Evolutionary conservation across 2,888 invertebrate species (phyloP).

Genomic region (Agonopterix alstromeriana): DNA sequence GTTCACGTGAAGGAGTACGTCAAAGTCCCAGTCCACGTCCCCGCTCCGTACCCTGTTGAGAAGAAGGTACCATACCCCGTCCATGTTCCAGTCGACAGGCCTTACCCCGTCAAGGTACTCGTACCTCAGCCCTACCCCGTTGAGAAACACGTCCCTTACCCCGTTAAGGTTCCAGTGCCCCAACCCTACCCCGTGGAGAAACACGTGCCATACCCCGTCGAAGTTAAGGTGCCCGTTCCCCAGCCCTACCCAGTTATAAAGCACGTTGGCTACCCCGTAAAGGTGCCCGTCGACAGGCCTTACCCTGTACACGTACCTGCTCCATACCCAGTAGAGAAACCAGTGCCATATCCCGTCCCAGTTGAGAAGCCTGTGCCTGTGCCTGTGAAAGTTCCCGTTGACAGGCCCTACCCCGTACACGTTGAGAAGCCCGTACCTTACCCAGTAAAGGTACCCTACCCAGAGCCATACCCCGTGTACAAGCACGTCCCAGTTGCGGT

Average conservation of each 20-base stretch:
- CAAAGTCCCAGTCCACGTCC: constrained; percentile 86
- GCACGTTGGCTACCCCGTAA: constrained; percentile 80
- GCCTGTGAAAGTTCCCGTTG: constrained; percentile 79
- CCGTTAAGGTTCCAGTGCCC: constrained; percentile 85
- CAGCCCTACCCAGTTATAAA: constrained; percentile 84
- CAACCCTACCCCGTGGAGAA: constrained; percentile 87
- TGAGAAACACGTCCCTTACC: constrained; percentile 84
- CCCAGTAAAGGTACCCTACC: constrained; percentile 76
- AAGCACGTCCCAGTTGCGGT: constrained; percentile 80
- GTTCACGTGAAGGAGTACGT: constrained; percentile 87
- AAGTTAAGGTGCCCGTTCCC: constrained; percentile 84
- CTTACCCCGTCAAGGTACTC: constrained; percentile 86
- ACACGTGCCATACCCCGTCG: constrained; percentile 83
- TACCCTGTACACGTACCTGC: constrained; percentile 82
- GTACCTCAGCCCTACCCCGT: constrained; percentile 89
- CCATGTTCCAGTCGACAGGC: constrained; percentile 84
- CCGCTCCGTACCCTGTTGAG: constrained; percentile 87
- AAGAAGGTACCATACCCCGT: constrained; percentile 84
- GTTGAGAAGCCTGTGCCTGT: constrained; percentile 80
- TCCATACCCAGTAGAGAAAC: constrained; percentile 79
- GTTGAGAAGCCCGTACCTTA: constrained; percentile 71
- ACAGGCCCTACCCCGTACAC: constrained; percentile 77
- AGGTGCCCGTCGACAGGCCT: constrained; percentile 82
- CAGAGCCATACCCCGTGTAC: constrained; percentile 79
- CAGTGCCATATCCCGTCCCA: constrained; percentile 77